phyloP scores from a whole-genome alignment of 2,797 vertebrate species.

The Danio kyathit region DNA sequence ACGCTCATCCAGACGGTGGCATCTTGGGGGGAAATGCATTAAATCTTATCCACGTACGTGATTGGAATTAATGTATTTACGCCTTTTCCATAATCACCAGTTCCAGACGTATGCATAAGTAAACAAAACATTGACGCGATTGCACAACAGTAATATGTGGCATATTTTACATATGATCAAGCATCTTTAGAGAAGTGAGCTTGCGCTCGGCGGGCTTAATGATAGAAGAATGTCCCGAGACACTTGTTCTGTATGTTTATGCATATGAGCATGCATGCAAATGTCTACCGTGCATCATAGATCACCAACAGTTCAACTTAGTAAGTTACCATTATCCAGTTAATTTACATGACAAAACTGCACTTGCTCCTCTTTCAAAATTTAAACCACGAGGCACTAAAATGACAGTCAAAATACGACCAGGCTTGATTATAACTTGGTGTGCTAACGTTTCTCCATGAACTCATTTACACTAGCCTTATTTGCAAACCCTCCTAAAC shows the following conservation, averaged over 20 bases:
- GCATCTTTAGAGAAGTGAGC: constrained; percentile 21
- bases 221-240: constrained; percentile 2
- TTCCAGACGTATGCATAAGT: background rate
- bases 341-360: constrained; percentile 5
- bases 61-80: constrained; percentile 3
- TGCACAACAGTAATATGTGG: background rate
- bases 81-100: constrained; percentile 1
- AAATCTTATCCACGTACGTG: constrained; percentile 23
- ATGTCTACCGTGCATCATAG: background rate
- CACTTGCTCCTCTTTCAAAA: constrained; percentile 32
- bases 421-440: background rate
- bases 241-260: constrained; percentile 9
- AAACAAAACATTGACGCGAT: constrained; percentile 2
- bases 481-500: background rate
- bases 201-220: background rate
- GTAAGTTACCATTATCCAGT: background rate
- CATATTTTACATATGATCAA: background rate
- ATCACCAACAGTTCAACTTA: constrained; percentile 21
- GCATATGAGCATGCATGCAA: background rate
- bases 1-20: background rate
- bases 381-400: constrained; percentile 17
- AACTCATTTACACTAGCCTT: background rate
- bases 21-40: background rate
- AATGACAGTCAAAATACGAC: background rate
- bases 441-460: background rate